These are phyloP conservation scores for Pseudomyrmex gracilis DNA, from an alignment of 1,140 invertebrate genomes.

Conservation along the genomic window DNA sequence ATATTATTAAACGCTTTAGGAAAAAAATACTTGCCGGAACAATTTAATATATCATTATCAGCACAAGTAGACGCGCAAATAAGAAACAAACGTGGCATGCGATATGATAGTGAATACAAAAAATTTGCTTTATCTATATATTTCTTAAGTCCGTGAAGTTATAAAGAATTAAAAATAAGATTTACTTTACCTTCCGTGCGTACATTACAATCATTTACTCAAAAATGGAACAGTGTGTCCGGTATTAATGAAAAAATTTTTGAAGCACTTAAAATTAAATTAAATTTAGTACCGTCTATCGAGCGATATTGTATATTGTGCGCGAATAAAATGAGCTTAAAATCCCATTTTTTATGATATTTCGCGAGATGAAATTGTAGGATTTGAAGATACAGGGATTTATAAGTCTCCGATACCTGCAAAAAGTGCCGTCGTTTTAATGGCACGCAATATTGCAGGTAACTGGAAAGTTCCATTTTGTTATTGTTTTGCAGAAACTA, in stretches of 20 bases:
- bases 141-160: conserved; percentile 1
- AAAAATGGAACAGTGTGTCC: not conserved
- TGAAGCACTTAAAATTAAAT: not conserved
- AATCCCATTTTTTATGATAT: too few relatives aligned
- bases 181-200: not conserved
- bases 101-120: conserved; percentile 5
- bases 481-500: not conserved
- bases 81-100: not conserved
- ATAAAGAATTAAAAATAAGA: not conserved
- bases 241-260: not conserved
- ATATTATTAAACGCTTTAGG: not conserved
- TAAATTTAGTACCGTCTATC: not conserved
- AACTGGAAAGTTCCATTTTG: too few relatives aligned
- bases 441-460: too few relatives aligned
- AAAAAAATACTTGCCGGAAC: not conserved
- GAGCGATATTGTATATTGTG: not conserved
- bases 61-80: conserved; percentile 2
- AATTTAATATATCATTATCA: not conserved
- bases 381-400: too few relatives aligned
- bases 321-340: too few relatives aligned
- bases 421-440: too few relatives aligned
- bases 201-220: not conserved
- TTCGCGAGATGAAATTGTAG: too few relatives aligned
- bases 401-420: too few relatives aligned
- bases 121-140: conserved; percentile 6